These are phyloP conservation scores for Dioctria linearis DNA, from an alignment of 2,888 invertebrate species.

Conservation along the genomic window DNA sequence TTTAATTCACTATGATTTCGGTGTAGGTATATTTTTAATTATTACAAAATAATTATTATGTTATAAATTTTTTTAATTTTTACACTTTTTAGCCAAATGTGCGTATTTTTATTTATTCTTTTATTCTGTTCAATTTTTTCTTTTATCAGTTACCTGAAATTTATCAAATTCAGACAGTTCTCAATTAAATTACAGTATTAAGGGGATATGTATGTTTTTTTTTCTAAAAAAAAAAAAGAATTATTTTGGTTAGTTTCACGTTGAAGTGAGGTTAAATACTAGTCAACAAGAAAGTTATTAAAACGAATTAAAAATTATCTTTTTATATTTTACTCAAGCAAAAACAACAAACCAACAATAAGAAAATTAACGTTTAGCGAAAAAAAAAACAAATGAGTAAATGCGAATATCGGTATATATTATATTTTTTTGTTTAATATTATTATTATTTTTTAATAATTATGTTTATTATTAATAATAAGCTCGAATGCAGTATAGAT, in stretches of 20 bases:
- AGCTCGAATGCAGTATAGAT: slow-evolving; percentile 40
- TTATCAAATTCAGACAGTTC: neutral
- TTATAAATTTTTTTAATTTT: neutral
- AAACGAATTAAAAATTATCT: slow-evolving; percentile 11
- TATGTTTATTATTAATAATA: slow-evolving; percentile 19
- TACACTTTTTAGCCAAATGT: slow-evolving; percentile 12
- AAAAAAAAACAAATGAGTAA: slow-evolving; percentile 11
- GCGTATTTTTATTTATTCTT: neutral
- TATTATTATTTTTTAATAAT: neutral
- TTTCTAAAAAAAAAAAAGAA: no score
- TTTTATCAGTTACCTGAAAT: slow-evolving; percentile 13
- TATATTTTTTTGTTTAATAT: neutral
- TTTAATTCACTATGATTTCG: slow-evolving; percentile 21
- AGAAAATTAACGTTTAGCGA: slow-evolving; percentile 4
- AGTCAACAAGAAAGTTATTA: slow-evolving; percentile 14
- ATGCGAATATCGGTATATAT: neutral
- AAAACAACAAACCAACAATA: slow-evolving; percentile 37
- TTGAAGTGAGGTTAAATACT: slow-evolving; percentile 35
- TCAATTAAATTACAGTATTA: neutral
- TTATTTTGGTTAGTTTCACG: slow-evolving; percentile 16
- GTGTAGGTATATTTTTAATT: neutral
- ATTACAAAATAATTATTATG: slow-evolving; percentile 16
- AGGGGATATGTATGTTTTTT: slow-evolving; percentile 1
- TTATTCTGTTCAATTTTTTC: neutral
- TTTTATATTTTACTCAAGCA: slow-evolving; percentile 20